A percentile compares a stretch with the other conserved stretches of the same genome.
These are phyloP conservation scores for Dromius quadrimaculatus DNA, from an alignment of 2,888 invertebrate species.

Conservation along the genomic window DNA sequence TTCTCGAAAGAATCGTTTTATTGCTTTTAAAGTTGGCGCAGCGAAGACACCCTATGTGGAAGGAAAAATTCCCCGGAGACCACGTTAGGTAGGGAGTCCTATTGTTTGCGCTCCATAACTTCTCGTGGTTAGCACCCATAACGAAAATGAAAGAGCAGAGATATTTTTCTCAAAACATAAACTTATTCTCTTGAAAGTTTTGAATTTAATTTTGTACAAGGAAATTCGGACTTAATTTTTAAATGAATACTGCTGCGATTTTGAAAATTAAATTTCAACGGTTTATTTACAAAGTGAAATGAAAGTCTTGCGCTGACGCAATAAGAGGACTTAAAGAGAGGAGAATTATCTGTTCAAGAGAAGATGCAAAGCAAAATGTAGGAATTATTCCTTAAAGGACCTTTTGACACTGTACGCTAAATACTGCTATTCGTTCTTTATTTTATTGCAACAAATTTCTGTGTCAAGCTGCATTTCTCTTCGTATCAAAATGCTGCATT, in stretches of 20 bases:
- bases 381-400: no score
- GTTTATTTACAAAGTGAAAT: neutral
- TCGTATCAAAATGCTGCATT: no score
- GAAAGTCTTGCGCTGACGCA: neutral
- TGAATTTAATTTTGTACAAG: neutral
- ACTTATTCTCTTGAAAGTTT: neutral
- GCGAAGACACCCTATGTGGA: conserved; percentile 26
- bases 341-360: no score
- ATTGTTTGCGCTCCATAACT: conserved; percentile 40
- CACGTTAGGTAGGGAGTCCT: neutral
- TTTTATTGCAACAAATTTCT: no score
- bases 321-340: neutral
- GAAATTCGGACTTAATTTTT: neutral
- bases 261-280: neutral
- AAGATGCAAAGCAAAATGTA: no score
- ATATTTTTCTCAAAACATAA: neutral
- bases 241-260: neutral
- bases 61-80: neutral
- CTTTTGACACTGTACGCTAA: no score
- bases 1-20: conserved; percentile 50
- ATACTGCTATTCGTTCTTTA: no score
- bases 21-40: conserved; percentile 49
- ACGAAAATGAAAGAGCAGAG: conserved; percentile 24
- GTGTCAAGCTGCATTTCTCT: no score
- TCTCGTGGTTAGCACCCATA: conserved; percentile 17